phyloP scores from a whole-genome alignment of 2,113 vertebrate species.

The Cricetomys ansorgei region DNA sequence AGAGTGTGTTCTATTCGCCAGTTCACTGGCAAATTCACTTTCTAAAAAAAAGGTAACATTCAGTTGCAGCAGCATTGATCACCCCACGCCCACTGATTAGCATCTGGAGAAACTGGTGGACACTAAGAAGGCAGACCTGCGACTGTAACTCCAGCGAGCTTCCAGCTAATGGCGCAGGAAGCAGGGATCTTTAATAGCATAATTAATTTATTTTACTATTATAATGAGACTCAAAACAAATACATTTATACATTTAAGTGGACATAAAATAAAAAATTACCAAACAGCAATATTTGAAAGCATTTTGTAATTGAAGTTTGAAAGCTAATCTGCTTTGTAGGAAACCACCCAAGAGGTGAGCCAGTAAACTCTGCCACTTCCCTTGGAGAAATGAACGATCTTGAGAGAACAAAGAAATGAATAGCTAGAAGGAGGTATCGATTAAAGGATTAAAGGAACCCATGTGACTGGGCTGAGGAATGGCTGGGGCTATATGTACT shows the following conservation, averaged over 20 bases:
- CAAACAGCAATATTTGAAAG: neutral
- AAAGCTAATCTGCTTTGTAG: neutral
- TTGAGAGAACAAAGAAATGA: conserved; percentile 35
- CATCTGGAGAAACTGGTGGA: neutral
- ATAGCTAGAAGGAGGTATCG: conserved; percentile 47
- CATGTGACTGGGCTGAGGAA: neutral
- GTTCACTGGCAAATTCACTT: neutral
- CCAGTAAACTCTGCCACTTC: neutral
- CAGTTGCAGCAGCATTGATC: neutral
- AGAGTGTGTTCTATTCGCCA: neutral
- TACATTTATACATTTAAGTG: neutral
- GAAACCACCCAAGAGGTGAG: neutral
- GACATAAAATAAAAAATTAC: conserved; percentile 28
- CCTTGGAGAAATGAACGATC: conserved; percentile 35
- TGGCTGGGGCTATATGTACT: neutral
- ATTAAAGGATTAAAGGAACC: conserved; percentile 48
- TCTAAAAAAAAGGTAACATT: neutral
- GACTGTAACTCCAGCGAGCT: neutral
- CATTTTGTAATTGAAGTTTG: neutral
- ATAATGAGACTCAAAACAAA: neutral
- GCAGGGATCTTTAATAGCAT: neutral
- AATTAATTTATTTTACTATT: neutral
- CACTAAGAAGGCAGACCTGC: neutral
- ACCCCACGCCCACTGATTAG: neutral
- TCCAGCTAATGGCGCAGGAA: neutral